Conservation (phyloP, 1,140 invertebrate species). For the Anthonomus grandis region DNA sequence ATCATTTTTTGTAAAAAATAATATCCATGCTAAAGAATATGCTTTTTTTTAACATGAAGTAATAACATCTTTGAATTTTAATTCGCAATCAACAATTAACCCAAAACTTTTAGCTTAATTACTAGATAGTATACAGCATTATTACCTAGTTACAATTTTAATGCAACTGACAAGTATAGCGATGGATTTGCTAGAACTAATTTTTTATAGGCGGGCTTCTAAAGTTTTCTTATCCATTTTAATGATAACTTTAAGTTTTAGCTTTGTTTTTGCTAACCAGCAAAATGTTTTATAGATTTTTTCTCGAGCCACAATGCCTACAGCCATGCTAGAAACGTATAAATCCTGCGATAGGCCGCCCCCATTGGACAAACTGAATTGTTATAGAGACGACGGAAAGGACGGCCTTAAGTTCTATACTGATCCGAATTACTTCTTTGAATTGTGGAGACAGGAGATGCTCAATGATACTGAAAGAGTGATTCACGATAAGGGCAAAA, state of each 20-base stretch:
- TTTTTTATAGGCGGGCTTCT: no score
- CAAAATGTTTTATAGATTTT: constrained; percentile 64
- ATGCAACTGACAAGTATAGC: no score
- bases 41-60: no score
- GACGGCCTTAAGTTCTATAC: constrained; percentile 98
- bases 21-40: no score
- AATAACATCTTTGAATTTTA: no score
- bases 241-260: no score
- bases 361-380: constrained; percentile 90
- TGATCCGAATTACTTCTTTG: constrained; percentile 99
- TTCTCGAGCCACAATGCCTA: constrained; percentile 88
- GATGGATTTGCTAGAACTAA: no score
- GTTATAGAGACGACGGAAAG: constrained; percentile 95
- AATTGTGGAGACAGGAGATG: constrained; percentile 97
- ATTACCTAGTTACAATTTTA: no score
- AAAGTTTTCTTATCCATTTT: neutral
- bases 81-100: no score
- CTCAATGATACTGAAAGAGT: constrained; percentile 92
- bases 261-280: neutral
- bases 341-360: constrained; percentile 88
- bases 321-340: constrained; percentile 93
- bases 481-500: constrained; percentile 47
- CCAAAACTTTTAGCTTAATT: no score
- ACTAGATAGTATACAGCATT: no score
- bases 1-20: no score